phyloP scores from a whole-genome alignment of 2,888 invertebrate species.

The Oscheius sp. region DNA sequence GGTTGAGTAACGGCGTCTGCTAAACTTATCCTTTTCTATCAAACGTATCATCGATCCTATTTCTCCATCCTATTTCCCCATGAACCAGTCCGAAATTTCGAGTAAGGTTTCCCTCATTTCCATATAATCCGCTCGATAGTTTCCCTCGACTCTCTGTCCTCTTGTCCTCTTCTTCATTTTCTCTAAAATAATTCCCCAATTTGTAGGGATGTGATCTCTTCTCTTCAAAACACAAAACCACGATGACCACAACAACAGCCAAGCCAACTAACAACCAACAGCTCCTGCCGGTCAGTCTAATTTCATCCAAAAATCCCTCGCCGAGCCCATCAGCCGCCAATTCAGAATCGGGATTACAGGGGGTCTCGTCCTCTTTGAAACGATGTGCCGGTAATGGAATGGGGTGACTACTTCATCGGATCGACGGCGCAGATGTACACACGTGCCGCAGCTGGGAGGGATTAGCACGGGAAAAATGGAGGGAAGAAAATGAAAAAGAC shows the following conservation, averaged over 20 bases:
- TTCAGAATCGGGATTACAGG: conserved; percentile 20
- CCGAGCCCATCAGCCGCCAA: not conserved
- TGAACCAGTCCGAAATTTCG: no score
- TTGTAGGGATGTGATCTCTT: conserved; percentile 13
- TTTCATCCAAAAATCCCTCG: not conserved
- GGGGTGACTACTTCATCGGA: not conserved
- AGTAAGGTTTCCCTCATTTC: conserved; percentile 22
- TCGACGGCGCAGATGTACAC: not conserved
- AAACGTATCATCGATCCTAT: no score
- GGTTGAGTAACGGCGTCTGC: no score
- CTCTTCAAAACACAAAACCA: not conserved
- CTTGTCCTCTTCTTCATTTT: not conserved
- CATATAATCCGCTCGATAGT: conserved; percentile 26
- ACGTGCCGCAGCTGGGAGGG: not conserved
- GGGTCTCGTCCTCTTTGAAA: conserved; percentile 5
- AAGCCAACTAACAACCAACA: conserved; percentile 24
- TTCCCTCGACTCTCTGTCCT: not conserved
- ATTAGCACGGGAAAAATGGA: not conserved
- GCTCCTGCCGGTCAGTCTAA: conserved; percentile 27
- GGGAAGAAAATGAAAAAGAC: not conserved
- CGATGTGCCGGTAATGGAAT: conserved; percentile 23
- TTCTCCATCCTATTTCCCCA: no score
- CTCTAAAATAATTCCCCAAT: not conserved
- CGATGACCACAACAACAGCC: conserved; percentile 1
- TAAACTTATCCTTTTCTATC: no score